Evolutionary conservation across 2,797 vertebrate genomes (phyloP), one percentile per base, ranked within the genome.

Genomic region (Meda fulgida): DNA sequence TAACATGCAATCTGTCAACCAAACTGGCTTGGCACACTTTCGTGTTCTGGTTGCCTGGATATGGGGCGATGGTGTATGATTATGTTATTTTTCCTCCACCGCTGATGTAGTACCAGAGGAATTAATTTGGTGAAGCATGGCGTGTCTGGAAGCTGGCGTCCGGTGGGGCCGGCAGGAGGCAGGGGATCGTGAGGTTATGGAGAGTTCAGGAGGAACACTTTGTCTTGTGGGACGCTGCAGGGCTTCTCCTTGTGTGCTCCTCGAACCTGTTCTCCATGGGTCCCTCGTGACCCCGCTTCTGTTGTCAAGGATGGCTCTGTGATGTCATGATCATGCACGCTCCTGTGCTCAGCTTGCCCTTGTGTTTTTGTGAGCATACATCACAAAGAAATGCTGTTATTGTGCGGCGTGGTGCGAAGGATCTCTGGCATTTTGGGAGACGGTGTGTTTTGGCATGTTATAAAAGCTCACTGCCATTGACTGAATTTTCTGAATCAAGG

Each of bases 21-120:
- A 73, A 71, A 21, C 71, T 80, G 85, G 34, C 80, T 84, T 87
- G 81, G 87, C 81, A 86, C 84, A 87, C n/a, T 65, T 76, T 78
- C 67, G 36, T 14, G n/a, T 86, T 87, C 81, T 63, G 83, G 78
- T 79, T 85, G 63, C 78, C 78, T 86, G 78, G 69, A 77, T 70
- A 76, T 86, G 73, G 85, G 81, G 86, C 58, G 31, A n/a, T n/a
- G 55, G 31, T 78, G 73, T 14, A 29, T 78, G 31, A 40, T 65
- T 26, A 66, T 21, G 58, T 55, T 48, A 69, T 81, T 73, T 29
- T 60, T 29, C 78, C 80, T 79, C 53, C 67, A 87, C 84, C 19
- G 43, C 81, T 76, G 77, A 76, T 70, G 66, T 75, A 81, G 48
- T 75, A 86, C 80, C 85, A 71, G 46, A 85, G 85, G 85, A 87